Conservation (phyloP, 2,113 vertebrate genomes). For the Sylvilagus bachmani region DNA sequence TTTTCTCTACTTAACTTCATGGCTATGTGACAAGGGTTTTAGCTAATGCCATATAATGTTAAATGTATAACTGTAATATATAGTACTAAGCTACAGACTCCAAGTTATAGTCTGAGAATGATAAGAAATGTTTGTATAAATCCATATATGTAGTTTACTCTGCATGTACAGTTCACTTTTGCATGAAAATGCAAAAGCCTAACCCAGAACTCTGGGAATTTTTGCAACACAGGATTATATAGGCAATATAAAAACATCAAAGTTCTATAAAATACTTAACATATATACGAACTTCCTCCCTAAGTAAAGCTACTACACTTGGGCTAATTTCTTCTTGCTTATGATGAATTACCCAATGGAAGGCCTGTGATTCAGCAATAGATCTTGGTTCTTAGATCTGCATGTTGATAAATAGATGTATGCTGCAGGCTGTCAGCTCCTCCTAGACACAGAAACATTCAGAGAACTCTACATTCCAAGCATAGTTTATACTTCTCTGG, state of each 20-base stretch:
- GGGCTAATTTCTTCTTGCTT: neutral
- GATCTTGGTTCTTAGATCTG: neutral
- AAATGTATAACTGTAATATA: slow-evolving; percentile 27
- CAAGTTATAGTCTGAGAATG: slow-evolving; percentile 8
- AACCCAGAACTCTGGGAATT: neutral
- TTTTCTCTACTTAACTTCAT: neutral
- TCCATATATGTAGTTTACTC: neutral
- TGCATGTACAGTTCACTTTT: neutral
- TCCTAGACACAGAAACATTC: neutral
- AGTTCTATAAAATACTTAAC: neutral
- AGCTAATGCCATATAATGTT: slow-evolving; percentile 22
- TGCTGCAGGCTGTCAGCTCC: neutral
- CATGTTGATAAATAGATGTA: neutral
- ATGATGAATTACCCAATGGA: neutral
- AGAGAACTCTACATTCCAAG: neutral
- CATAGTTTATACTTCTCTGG: neutral
- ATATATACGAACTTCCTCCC: neutral
- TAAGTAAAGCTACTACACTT: neutral
- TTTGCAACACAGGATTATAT: neutral
- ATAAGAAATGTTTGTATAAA: slow-evolving; percentile 6
- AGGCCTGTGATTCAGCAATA: no score
- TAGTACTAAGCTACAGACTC: neutral
- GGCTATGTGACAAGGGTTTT: neutral
- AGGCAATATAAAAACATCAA: neutral
- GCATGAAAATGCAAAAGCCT: neutral